Conservation (phyloP, 1,140 invertebrate genomes). For the Anoplophora glabripennis region DNA sequence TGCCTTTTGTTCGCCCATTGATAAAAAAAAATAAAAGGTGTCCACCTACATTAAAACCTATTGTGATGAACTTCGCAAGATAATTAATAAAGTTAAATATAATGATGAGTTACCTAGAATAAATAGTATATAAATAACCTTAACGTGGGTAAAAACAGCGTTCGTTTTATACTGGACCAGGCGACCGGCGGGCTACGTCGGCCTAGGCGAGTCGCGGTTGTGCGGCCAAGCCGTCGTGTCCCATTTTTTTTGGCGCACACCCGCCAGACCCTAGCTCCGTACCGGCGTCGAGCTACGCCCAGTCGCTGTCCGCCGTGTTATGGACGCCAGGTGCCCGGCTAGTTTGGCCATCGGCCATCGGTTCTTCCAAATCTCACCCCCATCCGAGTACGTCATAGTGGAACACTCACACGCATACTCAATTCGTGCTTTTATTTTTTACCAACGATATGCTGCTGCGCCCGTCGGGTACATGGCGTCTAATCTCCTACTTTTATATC, state of each 20-base stretch:
- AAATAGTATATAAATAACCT: conserved; percentile 41
- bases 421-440: conserved; percentile 4
- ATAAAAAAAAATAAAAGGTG: conserved; percentile 47
- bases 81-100: conserved; percentile 44
- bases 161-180: conserved; percentile 28
- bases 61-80: conserved; percentile 49
- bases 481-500: conserved; percentile 41
- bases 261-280: conserved; percentile 3
- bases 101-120: conserved; percentile 43
- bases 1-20: conserved; percentile 48
- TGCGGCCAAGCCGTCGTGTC: conserved; percentile 3
- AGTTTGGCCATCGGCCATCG: not conserved
- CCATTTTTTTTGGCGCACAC: conserved; percentile 5
- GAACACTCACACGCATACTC: conserved; percentile 28
- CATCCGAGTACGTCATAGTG: conserved; percentile 22
- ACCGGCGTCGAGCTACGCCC: conserved; percentile 11
- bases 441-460: not conserved
- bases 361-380: not conserved
- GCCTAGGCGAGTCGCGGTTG: not conserved
- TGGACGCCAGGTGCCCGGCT: conserved; percentile 25
- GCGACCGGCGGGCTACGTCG: conserved; percentile 11
- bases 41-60: conserved; percentile 46
- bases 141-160: conserved; percentile 34
- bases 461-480: conserved; percentile 29
- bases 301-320: conserved; percentile 8